phyloP scores from a whole-genome alignment of 1,140 invertebrate genomes.

The Macrosteles quadrilineatus region DNA sequence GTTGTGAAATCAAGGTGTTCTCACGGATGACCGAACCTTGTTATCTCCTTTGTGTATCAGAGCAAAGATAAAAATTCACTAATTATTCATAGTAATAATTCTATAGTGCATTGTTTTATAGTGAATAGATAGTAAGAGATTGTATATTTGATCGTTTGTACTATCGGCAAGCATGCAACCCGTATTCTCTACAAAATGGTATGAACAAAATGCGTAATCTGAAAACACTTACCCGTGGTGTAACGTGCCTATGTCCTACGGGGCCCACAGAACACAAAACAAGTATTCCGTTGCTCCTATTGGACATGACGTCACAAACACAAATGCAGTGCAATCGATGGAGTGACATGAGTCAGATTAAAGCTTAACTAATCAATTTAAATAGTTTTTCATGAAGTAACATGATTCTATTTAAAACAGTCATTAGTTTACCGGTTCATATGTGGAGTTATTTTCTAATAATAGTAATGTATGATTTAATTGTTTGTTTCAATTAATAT shows the following conservation, averaged over 20 bases:
- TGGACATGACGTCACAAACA: conserved; percentile 42
- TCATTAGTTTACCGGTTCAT: not conserved
- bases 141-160: not conserved
- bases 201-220: conserved; percentile 59
- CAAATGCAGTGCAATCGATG: conserved; percentile 23
- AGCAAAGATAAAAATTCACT: not conserved
- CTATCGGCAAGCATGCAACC: conserved; percentile 24
- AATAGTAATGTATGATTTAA: not conserved
- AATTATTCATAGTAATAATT: not conserved
- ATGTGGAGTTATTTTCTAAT: not conserved
- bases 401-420: not conserved
- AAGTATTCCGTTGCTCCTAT: conserved; percentile 41
- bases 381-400: not conserved
- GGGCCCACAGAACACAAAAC: conserved; percentile 48
- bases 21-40: not conserved
- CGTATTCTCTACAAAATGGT: conserved; percentile 51
- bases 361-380: not conserved
- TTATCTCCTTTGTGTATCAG: conserved; percentile 10
- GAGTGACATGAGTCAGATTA: conserved; percentile 2
- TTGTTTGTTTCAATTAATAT: not conserved
- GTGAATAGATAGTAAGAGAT: not conserved
- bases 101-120: not conserved
- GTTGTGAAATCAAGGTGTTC: not conserved
- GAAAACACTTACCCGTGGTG: conserved; percentile 59
- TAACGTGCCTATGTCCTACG: conserved; percentile 55